Evolutionary conservation across 2,797 vertebrate species (phyloP).

Genomic region (Molothrus aeneus): DNA sequence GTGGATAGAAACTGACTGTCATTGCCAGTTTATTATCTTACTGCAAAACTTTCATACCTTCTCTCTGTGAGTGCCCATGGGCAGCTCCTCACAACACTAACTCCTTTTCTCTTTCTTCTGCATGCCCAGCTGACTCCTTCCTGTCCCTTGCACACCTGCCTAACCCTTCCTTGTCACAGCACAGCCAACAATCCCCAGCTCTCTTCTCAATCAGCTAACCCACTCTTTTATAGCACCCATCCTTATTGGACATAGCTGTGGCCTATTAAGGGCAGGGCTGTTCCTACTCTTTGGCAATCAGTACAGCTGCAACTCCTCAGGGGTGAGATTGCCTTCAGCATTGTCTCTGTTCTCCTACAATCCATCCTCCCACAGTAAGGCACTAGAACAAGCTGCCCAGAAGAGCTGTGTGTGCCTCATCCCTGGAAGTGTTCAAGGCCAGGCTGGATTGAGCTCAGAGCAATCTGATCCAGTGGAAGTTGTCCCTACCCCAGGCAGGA

Average conservation of each 20-base stretch:
- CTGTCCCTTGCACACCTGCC: no score
- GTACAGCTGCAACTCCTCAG: not conserved
- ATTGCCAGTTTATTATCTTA: not conserved
- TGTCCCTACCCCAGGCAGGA: not conserved
- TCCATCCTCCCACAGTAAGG: not conserved
- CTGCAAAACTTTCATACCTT: not conserved
- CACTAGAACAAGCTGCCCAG: not conserved
- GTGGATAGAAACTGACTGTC: not conserved
- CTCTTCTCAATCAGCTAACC: not conserved
- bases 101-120: not conserved
- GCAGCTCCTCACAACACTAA: not conserved
- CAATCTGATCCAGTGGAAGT: not conserved
- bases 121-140: no score
- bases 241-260: not conserved
- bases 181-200: not conserved
- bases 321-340: not conserved
- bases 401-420: not conserved
- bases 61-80: not conserved
- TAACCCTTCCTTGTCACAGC: no score
- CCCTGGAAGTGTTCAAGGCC: not conserved
- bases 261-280: not conserved
- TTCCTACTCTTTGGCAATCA: not conserved
- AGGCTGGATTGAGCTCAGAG: accelerated
- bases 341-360: not conserved
- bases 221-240: not conserved